These are phyloP conservation scores for Panthera tigris DNA, from an alignment of 2,113 vertebrate genomes.

Conservation along the genomic window DNA sequence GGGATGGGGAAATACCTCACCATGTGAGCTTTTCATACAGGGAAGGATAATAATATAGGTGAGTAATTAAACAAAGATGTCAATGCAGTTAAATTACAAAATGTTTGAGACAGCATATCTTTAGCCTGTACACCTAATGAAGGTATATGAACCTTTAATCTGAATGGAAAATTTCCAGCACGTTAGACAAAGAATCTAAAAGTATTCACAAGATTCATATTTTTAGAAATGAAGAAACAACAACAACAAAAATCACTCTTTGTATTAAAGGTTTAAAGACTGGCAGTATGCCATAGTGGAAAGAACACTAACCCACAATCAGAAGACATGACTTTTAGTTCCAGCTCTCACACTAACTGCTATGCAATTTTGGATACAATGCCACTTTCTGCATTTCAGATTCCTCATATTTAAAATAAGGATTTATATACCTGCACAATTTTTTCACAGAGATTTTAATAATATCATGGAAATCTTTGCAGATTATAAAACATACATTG, in stretches of 20 bases:
- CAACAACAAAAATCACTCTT: not conserved
- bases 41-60: not conserved
- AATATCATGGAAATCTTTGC: not conserved
- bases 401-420: not conserved
- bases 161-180: not conserved
- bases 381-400: not conserved
- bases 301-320: not conserved
- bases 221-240: constrained; percentile 27
- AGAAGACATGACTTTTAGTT: not conserved
- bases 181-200: not conserved
- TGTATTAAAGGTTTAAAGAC: not conserved
- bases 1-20: not conserved
- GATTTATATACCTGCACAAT: not conserved
- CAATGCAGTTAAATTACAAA: not conserved
- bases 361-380: not conserved
- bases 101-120: not conserved
- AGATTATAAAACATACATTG: not conserved
- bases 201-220: not conserved
- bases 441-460: not conserved
- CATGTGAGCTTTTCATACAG: not conserved
- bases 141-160: not conserved
- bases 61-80: not conserved
- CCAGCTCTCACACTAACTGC: not conserved
- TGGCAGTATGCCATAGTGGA: not conserved
- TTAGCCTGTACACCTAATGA: not conserved